Conservation (phyloP, 2,113 vertebrate species). For the Gadus chalcogrammus region DNA sequence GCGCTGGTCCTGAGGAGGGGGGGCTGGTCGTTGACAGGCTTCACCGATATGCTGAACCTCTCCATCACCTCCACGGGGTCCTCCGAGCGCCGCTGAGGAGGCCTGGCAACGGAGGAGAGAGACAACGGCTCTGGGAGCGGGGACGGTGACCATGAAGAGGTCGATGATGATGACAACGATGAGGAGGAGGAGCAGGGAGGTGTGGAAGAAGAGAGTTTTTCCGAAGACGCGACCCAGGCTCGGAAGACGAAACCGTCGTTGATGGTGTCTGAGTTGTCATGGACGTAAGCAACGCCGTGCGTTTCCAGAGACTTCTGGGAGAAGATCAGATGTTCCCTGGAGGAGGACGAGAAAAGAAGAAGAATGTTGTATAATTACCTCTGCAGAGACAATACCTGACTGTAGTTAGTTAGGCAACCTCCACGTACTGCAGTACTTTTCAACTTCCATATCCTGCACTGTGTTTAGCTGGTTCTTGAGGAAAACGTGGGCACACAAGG, state of each 20-base stretch:
- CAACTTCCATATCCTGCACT: too few relatives aligned
- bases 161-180: constrained; percentile 54
- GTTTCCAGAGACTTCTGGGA: constrained; percentile 81
- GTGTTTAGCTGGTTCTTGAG: too few relatives aligned
- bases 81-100: constrained; percentile 41
- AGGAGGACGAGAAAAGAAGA: constrained; percentile 1
- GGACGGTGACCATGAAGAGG: constrained; percentile 26
- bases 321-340: constrained; percentile 76
- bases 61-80: constrained; percentile 73
- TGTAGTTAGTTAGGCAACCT: too few relatives aligned
- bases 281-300: constrained; percentile 78
- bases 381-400: too few relatives aligned
- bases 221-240: constrained; percentile 77
- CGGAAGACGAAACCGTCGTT: constrained; percentile 82
- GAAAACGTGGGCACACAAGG: too few relatives aligned
- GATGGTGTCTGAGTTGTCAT: constrained; percentile 83
- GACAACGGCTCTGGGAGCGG: too few relatives aligned
- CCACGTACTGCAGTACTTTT: too few relatives aligned
- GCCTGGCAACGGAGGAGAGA: constrained; percentile 7
- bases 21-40: constrained; percentile 81
- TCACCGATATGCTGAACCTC: constrained; percentile 82
- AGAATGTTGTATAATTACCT: too few relatives aligned
- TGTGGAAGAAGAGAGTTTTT: constrained; percentile 37
- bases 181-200: constrained; percentile 38
- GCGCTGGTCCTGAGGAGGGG: constrained; percentile 78